Evolutionary conservation across 2,888 invertebrate genomes (phyloP).

Genomic region (Drosophila lacicola): DNA sequence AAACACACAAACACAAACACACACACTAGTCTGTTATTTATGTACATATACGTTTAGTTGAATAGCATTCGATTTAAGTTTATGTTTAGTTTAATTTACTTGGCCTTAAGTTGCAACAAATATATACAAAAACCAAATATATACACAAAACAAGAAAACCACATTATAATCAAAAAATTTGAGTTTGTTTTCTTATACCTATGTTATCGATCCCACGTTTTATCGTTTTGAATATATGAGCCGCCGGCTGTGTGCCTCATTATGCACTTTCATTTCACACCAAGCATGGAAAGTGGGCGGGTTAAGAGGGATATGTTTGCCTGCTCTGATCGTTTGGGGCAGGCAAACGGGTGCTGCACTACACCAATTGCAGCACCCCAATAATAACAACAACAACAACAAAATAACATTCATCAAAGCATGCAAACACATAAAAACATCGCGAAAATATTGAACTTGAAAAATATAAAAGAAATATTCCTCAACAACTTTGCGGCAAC

Average conservation of each 20-base stretch:
- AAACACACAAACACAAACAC: slow-evolving; percentile 42
- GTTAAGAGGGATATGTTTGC: slow-evolving; percentile 82
- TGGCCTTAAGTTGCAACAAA: slow-evolving; percentile 78
- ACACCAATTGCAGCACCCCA: slow-evolving; percentile 28
- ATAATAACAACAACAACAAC: slow-evolving; percentile 38
- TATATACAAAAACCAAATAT: slow-evolving; percentile 43
- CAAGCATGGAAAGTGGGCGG: slow-evolving; percentile 82
- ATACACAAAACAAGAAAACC: slow-evolving; percentile 44
- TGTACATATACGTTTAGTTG: slow-evolving; percentile 66
- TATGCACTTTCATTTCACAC: slow-evolving; percentile 62
- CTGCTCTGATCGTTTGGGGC: slow-evolving; percentile 51
- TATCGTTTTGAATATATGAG: not conserved
- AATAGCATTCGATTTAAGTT: slow-evolving; percentile 62
- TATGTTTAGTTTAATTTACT: slow-evolving; percentile 72
- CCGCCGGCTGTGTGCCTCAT: slow-evolving; percentile 21
- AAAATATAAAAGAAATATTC: slow-evolving; percentile 49
- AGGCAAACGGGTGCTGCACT: slow-evolving; percentile 60
- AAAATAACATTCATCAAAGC: slow-evolving; percentile 49
- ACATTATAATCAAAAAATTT: slow-evolving; percentile 35
- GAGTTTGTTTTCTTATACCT: slow-evolving; percentile 47
- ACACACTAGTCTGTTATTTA: slow-evolving; percentile 80
- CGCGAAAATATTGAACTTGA: slow-evolving; percentile 28
- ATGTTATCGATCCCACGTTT: not conserved
- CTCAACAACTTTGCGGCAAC: slow-evolving; percentile 53
- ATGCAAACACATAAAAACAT: slow-evolving; percentile 50